These are phyloP conservation scores for Oikopleura albicans DNA, from an alignment of 23 tunicate genomes.

Conservation along the genomic window DNA sequence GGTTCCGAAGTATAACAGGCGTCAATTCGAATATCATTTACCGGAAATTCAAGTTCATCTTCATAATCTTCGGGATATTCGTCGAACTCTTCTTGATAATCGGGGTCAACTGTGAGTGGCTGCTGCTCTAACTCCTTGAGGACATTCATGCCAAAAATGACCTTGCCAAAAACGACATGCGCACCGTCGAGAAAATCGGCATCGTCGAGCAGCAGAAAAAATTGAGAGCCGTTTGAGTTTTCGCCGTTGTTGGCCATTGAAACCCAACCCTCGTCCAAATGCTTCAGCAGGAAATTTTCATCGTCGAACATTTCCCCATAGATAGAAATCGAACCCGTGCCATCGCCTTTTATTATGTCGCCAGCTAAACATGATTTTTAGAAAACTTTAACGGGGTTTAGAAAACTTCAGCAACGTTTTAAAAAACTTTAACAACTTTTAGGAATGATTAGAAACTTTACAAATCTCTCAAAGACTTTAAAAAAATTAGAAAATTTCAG, in stretches of 20 bases:
- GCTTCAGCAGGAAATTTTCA: background rate
- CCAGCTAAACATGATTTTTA: too few relatives aligned
- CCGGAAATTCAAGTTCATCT: background rate
- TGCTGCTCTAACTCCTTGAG: background rate
- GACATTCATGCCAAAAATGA: background rate
- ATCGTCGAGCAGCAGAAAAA: background rate
- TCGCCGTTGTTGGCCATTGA: slow-evolving; percentile 6
- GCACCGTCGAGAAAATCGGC: background rate
- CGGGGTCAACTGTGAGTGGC: background rate
- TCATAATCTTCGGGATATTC: background rate
- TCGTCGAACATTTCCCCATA: background rate
- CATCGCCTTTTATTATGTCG: background rate
- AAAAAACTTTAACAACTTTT: too few relatives aligned
- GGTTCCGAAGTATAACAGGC: background rate
- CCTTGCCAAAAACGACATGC: background rate
- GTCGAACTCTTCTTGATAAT: background rate
- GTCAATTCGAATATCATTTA: background rate
- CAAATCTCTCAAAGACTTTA: too few relatives aligned
- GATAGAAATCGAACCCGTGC: background rate
- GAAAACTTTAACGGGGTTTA: too few relatives aligned
- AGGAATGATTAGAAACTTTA: too few relatives aligned
- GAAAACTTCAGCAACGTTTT: too few relatives aligned
- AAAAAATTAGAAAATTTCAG: too few relatives aligned
- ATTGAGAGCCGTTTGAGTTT: background rate
- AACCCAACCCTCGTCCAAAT: background rate